Evolutionary conservation across 2,113 vertebrate species (phyloP), one percentile per base, ranked within the genome.

Genomic region (Toxotes chatareus): DNA sequence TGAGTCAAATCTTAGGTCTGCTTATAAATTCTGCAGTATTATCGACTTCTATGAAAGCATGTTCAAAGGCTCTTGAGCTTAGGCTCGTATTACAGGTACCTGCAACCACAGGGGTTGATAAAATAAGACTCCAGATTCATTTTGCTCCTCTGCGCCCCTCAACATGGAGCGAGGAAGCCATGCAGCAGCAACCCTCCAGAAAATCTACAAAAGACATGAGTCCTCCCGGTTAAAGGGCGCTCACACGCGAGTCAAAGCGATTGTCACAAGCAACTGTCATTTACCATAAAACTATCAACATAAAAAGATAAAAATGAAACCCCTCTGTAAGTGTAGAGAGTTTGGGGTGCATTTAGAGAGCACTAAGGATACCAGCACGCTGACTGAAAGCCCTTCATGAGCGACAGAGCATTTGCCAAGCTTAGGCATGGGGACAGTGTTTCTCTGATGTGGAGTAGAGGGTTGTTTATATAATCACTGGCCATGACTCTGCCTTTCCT

Each of bases 401-500:
- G 27, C 66, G 36, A 32, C 36, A 19, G 69, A 61, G 65, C 38
- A 10, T 46, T 23, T 66, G 60, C 70, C 77, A 70, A 51, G 61
- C 65, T 55, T 17, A 67, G 53, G 42, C 62, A 75, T 13, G 21
- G 59, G 66, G 56, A 34, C 47, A 0, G 0, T 9, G 4, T 68
- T 80, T 34, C 31, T 75, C 70, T 79, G 66, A 76, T 76, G 49
- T 36, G 23, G 23, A 67, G 68, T 31, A 53, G 75, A 14, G 78
- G 60, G 60, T 31, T 82, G 74, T 87, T 85, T 72, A 68, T 59
- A 75, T 75, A 65, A 76, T 46, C 49, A 38, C 64, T 76, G 16
- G 47, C 61, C 36, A 42, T 78, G 79, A 86, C 70, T 78, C 71
- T 57, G 60, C 36, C 55, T 75, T 34, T 42, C 53, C 71, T 66